Evolutionary conservation across 2,797 vertebrate genomes (phyloP).

Genomic region (Xiphorhynchus erythropygius): DNA sequence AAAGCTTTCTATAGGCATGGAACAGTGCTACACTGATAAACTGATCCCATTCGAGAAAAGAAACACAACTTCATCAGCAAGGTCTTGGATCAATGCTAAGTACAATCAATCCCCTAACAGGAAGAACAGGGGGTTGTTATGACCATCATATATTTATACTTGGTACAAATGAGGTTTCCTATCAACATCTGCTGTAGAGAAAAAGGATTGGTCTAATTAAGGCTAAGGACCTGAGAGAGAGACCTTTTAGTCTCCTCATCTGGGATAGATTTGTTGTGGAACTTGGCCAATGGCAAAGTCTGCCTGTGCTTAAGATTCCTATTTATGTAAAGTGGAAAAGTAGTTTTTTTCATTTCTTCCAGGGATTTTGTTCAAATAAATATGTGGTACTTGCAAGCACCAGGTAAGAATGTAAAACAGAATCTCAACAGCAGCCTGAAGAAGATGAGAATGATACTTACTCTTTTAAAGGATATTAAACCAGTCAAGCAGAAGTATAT

Average conservation of each 20-base stretch:
- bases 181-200: neutral
- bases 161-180: neutral
- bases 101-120: neutral
- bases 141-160: neutral
- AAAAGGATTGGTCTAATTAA: neutral
- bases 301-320: neutral
- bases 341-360: neutral
- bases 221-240: neutral
- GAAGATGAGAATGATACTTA: neutral
- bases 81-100: neutral
- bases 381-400: neutral
- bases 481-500: conserved; percentile 18
- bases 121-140: neutral
- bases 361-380: conserved; percentile 10
- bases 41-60: neutral
- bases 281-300: neutral
- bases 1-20: neutral
- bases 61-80: neutral
- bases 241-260: neutral
- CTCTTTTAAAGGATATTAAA: conserved; percentile 44
- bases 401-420: neutral
- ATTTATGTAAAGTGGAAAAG: neutral
- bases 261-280: neutral
- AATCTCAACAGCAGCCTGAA: neutral
- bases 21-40: neutral